Evolutionary conservation across 1,140 invertebrate species (phyloP), one percentile per base, ranked within the genome.

Genomic region (Episyrphus balteatus): DNA sequence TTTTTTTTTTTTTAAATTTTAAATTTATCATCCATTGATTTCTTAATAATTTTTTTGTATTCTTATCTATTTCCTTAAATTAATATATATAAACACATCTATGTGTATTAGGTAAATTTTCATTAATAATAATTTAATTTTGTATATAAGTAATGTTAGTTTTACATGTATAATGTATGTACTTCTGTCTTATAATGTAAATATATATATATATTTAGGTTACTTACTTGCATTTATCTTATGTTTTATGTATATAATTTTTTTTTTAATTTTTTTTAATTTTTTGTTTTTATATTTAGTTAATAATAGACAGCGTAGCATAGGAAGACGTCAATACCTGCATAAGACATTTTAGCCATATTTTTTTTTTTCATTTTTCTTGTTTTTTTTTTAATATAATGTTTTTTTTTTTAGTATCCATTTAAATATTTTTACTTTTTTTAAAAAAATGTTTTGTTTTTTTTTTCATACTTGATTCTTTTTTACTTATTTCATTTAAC

Each of bases 281-380:
- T 46, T 50, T 40, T 62, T 52, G 43, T 55, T 54, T 60, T 62
- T 39, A 53, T 51, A 47, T 58, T 66, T 55, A 62, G 58, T 66
- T 67, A 64, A 64, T 65, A 68, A 68, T 68, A 68, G 65, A 68
- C 65, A 68, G 65, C 65, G 64, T 68, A 68, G 65, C 65, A 68
- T 68, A 68, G 65, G 65, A 68, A 68, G 65, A 68, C 65, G 65
- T 68, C 65, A 68, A 68, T 67, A 68, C 65, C 65, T 68, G 65
- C 64, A 68, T 68, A 68, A 67, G 65, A 68, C 65, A 67, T 68
- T 68, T 58, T 66, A 66, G 62, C 64, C 46, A 53, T 50, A 47
- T 48, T 41, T 26, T 26, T 26, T 26, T 26, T 26, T 26, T 5
- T 26, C n/a, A n/a, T n/a, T n/a, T n/a, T n/a, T n/a, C n/a, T 45